Percentiles rank a stretch among this genome's conserved stretches.
Conservation (phyloP, 2,888 invertebrate species). For the Watsonalla cultraria region DNA sequence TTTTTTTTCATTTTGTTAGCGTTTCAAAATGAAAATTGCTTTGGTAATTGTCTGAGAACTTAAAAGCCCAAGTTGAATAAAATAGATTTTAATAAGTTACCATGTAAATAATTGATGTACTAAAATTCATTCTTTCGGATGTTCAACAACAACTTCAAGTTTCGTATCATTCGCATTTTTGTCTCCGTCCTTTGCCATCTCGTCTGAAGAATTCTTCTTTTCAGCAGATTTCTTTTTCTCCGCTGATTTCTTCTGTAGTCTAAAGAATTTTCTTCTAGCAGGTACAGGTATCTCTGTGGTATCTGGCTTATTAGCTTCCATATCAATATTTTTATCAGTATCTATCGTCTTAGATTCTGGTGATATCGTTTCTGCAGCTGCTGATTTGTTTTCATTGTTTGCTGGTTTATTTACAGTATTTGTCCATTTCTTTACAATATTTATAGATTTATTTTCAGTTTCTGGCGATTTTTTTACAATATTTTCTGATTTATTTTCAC, state of each 20-base stretch:
- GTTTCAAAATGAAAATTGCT: too few species aligned
- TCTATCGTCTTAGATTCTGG: not conserved
- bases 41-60: too few species aligned
- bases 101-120: too few species aligned
- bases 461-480: not conserved
- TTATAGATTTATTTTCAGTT: slow-evolving; percentile 9
- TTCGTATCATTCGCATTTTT: slow-evolving; percentile 11
- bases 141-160: slow-evolving; percentile 31
- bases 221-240: slow-evolving; percentile 4
- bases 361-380: not conserved
- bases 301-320: slow-evolving; percentile 2
- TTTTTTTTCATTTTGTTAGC: too few species aligned
- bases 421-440: not conserved
- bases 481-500: not conserved
- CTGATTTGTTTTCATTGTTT: not conserved
- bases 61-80: too few species aligned
- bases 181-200: slow-evolving; percentile 2
- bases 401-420: too few species aligned
- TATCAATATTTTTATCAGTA: not conserved
- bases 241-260: slow-evolving; percentile 9
- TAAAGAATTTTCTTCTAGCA: slow-evolving; percentile 3
- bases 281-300: not conserved
- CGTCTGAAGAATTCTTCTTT: not conserved
- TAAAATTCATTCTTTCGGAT: slow-evolving; percentile 16
- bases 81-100: too few species aligned